Evolutionary conservation across 2,888 invertebrate species (phyloP).

Genomic region (Torymus auratus): DNA sequence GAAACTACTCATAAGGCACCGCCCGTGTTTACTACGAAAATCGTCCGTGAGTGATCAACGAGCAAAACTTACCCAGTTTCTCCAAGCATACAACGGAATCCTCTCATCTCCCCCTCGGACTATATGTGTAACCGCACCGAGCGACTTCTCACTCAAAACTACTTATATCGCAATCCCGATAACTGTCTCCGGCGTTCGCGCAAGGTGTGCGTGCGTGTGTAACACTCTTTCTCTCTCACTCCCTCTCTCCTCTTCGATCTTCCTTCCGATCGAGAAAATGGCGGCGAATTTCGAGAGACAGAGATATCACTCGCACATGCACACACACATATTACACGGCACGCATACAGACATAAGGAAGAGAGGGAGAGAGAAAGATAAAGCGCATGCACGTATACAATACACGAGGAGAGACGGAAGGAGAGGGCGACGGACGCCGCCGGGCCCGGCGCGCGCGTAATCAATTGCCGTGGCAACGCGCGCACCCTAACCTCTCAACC

Average conservation of each 20-base stretch:
- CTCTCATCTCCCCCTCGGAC: background rate
- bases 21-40: too few species aligned
- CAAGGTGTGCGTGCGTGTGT: too few species aligned
- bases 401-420: slow-evolving; percentile 11
- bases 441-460: slow-evolving; percentile 42
- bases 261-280: slow-evolving; percentile 54
- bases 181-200: too few species aligned
- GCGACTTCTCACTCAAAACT: background rate
- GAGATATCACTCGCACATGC: slow-evolving; percentile 24
- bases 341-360: background rate
- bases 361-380: slow-evolving; percentile 11
- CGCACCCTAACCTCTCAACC: slow-evolving; percentile 48
- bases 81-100: slow-evolving; percentile 15
- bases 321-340: background rate
- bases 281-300: slow-evolving; percentile 50
- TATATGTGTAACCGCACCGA: background rate
- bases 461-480: slow-evolving; percentile 58
- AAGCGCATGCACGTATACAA: background rate
- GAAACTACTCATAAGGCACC: too few species aligned
- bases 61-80: background rate
- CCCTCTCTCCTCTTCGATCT: slow-evolving; percentile 20
- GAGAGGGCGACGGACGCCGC: slow-evolving; percentile 47
- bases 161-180: too few species aligned
- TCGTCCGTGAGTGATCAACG: too few species aligned
- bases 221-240: background rate